These are phyloP conservation scores for Nephrocerus scutellatus DNA, from an alignment of 2,888 invertebrate genomes.

Conservation along the genomic window DNA sequence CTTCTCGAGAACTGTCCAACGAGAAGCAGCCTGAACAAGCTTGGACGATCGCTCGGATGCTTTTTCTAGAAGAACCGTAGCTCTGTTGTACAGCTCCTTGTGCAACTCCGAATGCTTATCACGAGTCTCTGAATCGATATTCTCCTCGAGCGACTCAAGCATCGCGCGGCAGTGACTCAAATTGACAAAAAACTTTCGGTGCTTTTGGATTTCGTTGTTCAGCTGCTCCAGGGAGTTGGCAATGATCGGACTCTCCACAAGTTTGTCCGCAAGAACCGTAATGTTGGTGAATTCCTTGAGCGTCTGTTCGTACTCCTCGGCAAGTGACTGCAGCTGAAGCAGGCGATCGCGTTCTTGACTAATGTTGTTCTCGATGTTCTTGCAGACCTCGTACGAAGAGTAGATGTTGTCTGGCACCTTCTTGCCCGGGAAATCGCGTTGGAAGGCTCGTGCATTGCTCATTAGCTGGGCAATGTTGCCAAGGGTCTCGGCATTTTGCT, in stretches of 20 bases:
- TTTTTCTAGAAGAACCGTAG: constrained; percentile 68
- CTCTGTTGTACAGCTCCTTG: constrained; percentile 67
- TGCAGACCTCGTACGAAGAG: constrained; percentile 59
- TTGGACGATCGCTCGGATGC: constrained; percentile 75
- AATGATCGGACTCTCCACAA: constrained; percentile 69
- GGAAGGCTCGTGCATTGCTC: constrained; percentile 55
- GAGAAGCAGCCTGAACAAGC: constrained; percentile 76
- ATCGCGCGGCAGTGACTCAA: constrained; percentile 80
- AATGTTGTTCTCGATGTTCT: constrained; percentile 63
- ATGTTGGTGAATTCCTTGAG: constrained; percentile 80
- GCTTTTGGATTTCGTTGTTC: constrained; percentile 85
- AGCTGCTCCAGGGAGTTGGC: constrained; percentile 70
- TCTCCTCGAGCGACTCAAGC: constrained; percentile 76
- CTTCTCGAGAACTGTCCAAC: constrained; percentile 74
- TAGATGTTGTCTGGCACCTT: constrained; percentile 62
- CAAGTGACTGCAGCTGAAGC: constrained; percentile 65
- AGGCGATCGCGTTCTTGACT: constrained; percentile 67
- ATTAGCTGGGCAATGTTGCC: constrained; percentile 57
- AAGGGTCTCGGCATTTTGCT: constrained; percentile 57
- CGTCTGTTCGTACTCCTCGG: constrained; percentile 83
- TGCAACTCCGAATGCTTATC: constrained; percentile 66
- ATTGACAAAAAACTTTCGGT: constrained; percentile 82
- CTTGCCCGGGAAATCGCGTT: constrained; percentile 63
- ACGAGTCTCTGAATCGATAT: constrained; percentile 73
- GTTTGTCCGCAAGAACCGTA: constrained; percentile 72